Evolutionary conservation across 2,888 invertebrate genomes (phyloP).

Genomic region (Oscheius sp.): DNA sequence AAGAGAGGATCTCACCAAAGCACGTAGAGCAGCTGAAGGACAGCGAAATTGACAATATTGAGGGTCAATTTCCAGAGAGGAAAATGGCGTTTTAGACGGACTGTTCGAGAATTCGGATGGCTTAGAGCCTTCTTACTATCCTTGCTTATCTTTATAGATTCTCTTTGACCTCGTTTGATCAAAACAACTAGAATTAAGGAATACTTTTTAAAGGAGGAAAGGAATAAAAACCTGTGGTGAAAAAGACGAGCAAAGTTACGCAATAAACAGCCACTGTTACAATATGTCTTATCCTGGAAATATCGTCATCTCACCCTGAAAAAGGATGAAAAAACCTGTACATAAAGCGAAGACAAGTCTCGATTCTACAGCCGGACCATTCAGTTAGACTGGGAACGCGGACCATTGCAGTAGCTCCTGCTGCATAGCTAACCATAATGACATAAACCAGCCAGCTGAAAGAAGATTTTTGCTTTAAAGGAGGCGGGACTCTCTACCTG

Average conservation of each 20-base stretch:
- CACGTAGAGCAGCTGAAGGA: constrained; percentile 60
- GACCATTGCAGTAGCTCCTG: constrained; percentile 47
- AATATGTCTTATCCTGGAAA: background rate
- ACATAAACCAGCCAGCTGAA: constrained; percentile 54
- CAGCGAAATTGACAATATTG: constrained; percentile 66
- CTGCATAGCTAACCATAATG: constrained; percentile 39
- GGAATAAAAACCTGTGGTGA: background rate
- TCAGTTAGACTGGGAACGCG: constrained; percentile 48
- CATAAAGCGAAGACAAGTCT: constrained; percentile 23
- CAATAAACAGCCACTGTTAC: constrained; percentile 19
- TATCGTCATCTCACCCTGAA: no score
- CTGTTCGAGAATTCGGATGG: constrained; percentile 13
- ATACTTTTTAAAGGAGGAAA: no score
- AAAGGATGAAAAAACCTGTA: constrained; percentile 17
- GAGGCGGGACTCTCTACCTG: constrained; percentile 36
- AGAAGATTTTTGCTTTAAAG: background rate
- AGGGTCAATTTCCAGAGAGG: constrained; percentile 66
- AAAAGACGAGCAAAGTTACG: constrained; percentile 10
- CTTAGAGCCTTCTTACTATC: constrained; percentile 20
- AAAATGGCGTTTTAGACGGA: constrained; percentile 41
- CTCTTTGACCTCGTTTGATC: constrained; percentile 45
- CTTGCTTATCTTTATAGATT: constrained; percentile 5
- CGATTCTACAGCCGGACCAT: constrained; percentile 34
- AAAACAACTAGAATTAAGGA: constrained; percentile 24
- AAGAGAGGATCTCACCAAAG: constrained; percentile 49